A percentile compares a stretch with the other conserved stretches of the same genome.
Evolutionary conservation across 2,113 vertebrate genomes (phyloP).

Genomic region (Turdus rufiventris): DNA sequence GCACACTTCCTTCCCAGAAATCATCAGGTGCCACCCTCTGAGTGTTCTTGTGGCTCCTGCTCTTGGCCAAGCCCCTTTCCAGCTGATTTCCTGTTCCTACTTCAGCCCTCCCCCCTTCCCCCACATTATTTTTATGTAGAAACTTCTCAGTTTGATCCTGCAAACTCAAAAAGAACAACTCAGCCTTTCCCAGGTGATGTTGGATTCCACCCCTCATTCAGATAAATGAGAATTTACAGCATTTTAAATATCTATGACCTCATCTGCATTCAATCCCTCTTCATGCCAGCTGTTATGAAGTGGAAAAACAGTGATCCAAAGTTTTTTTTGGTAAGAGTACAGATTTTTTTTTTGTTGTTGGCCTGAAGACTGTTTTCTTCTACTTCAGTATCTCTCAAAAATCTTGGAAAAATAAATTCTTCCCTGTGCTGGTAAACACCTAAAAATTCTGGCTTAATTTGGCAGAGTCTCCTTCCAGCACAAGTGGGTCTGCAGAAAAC

Average conservation of each 20-base stretch:
- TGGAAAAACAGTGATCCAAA: neutral
- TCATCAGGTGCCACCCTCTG: neutral
- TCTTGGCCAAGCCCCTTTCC: neutral
- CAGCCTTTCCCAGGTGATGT: neutral
- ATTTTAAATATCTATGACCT: neutral
- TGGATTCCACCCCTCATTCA: neutral
- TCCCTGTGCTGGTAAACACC: neutral
- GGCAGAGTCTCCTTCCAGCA: neutral
- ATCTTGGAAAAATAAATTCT: neutral
- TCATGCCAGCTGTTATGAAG: neutral
- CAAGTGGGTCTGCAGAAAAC: conserved; percentile 28
- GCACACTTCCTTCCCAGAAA: neutral
- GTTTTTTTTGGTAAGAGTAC: neutral
- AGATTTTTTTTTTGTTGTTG: neutral
- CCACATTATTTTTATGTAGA: neutral
- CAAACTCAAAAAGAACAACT: neutral
- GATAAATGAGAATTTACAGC: neutral
- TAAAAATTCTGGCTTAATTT: neutral
- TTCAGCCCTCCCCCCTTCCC: neutral
- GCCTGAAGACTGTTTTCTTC: neutral
- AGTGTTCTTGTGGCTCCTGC: rapidly evolving
- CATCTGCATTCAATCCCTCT: neutral
- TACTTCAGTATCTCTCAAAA: neutral
- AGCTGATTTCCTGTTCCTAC: neutral
- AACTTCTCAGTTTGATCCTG: neutral